Base-by-base conservation (phyloP, 2,888 invertebrate species). In the Anthophora plumipes region DNA sequence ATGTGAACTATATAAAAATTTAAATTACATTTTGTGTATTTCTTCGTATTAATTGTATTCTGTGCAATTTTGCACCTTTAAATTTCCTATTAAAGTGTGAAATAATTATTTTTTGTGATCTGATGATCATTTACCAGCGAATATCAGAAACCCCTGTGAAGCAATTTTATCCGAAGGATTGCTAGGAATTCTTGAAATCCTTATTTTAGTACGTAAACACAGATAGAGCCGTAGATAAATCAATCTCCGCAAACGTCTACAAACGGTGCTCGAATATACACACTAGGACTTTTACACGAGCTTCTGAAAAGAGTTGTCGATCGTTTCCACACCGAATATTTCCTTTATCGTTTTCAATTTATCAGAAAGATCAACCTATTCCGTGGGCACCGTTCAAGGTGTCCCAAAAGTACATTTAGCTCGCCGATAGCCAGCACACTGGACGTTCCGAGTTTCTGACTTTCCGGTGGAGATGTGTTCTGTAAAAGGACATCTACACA, bases 361-460 rank as follows among this genome's bases (percentile, higher is more conserved):
- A 77, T 70, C 69, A 31, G n/a, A 11, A n/a, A 61, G 77, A 64
- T 52, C 60, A 70, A 79, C 77, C 77, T 64, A 48, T 61, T 52
- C 31, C 43, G 11, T 20, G 31, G 50, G 48, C 50, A 50, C 20
- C 31, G 12, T 9, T 17, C 12, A 55, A 78, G 63, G 68, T 55
- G 68, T 48, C 68, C 52, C 43, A 7, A 52, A 57, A 61, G 70
- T 41, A 61, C 63, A 25, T 41, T 64, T 39, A 43, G 50, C 37
- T 4, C 52, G 6, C 46, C 54, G 54, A 54, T 37, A 9, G 41
- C 37, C 6, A 20, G 20, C 7, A n/a, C 25, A 41, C 41, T 20
- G 25, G 9, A 39, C n/a, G 5, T 22, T 37, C 64, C 63, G 68
- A 73, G 67, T 70, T 75, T 69, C 80, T 11, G 22, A 74, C 70